Conservation (phyloP, 2,888 invertebrate species). For the Beris morrisii region DNA sequence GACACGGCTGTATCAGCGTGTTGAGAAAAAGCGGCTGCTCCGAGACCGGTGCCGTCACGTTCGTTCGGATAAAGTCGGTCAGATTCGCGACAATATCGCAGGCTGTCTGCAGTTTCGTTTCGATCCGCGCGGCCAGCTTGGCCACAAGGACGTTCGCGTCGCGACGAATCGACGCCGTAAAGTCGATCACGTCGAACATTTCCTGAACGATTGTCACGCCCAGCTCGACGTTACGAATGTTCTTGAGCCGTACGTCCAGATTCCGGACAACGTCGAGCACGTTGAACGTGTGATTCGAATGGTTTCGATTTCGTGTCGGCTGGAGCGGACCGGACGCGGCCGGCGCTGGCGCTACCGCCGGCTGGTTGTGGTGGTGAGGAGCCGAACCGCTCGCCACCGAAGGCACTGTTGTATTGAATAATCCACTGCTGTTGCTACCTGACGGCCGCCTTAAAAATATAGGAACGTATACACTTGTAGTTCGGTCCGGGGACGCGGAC, state of each 20-base stretch:
- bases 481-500: background rate
- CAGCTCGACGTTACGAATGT: constrained; percentile 53
- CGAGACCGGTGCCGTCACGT: background rate
- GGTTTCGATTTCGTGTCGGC: background rate
- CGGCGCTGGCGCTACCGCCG: background rate
- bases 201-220: constrained; percentile 54
- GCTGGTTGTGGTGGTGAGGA: too few species aligned
- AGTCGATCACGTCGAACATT: constrained; percentile 54
- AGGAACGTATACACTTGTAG: constrained; percentile 19
- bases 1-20: constrained; percentile 45
- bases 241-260: constrained; percentile 49
- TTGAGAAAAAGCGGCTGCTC: constrained; percentile 9
- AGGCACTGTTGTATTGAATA: background rate
- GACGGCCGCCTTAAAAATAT: constrained; percentile 14
- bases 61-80: constrained; percentile 18
- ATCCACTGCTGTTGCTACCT: background rate
- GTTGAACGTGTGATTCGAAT: background rate
- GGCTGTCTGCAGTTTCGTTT: constrained; percentile 49
- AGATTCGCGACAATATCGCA: constrained; percentile 40
- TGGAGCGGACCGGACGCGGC: background rate
- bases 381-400: background rate
- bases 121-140: constrained; percentile 42
- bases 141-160: constrained; percentile 36
- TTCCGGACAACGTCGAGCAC: constrained; percentile 45
- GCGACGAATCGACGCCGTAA: constrained; percentile 41